A percentile compares a stretch with the other conserved stretches of the same genome.
phyloP scores from a whole-genome alignment of 64 coral and sea anemone species.

The Orbicella faveolata region DNA sequence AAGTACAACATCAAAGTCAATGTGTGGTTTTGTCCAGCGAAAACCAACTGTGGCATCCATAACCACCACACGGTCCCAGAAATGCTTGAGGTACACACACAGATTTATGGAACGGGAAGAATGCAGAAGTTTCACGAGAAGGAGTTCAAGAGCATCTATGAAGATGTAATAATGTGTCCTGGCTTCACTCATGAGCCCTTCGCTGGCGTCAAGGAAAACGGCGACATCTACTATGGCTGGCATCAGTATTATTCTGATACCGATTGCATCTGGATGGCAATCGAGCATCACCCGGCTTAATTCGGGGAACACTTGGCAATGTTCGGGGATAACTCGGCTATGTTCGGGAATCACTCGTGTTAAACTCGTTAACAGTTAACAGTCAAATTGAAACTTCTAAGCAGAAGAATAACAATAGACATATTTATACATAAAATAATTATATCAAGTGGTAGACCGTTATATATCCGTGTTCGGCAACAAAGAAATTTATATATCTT shows the following conservation, averaged over 20 bases:
- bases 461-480: too few relatives aligned
- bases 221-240: conserved; percentile 62
- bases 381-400: too few relatives aligned
- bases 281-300: conserved; percentile 60
- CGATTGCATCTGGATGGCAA: conserved; percentile 86
- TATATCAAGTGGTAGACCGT: too few relatives aligned
- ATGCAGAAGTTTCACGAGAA: conserved; percentile 77
- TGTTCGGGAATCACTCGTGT: background rate
- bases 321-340: background rate
- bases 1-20: conserved; percentile 73
- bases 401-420: too few relatives aligned
- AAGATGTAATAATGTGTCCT: conserved; percentile 80
- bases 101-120: conserved; percentile 68
- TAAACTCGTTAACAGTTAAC: too few relatives aligned
- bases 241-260: conserved; percentile 85
- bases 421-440: too few relatives aligned
- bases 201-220: conserved; percentile 55
- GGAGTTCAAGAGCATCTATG: conserved; percentile 66
- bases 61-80: conserved; percentile 57
- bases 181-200: conserved; percentile 80
- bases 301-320: too few relatives aligned
- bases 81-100: conserved; percentile 73
- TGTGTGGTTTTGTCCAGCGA: conserved; percentile 66
- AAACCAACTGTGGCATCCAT: conserved; percentile 71
- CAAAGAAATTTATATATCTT: too few relatives aligned